These are phyloP conservation scores for Napeogenes sylphis DNA, from an alignment of 2,888 invertebrate species.

Conservation along the genomic window DNA sequence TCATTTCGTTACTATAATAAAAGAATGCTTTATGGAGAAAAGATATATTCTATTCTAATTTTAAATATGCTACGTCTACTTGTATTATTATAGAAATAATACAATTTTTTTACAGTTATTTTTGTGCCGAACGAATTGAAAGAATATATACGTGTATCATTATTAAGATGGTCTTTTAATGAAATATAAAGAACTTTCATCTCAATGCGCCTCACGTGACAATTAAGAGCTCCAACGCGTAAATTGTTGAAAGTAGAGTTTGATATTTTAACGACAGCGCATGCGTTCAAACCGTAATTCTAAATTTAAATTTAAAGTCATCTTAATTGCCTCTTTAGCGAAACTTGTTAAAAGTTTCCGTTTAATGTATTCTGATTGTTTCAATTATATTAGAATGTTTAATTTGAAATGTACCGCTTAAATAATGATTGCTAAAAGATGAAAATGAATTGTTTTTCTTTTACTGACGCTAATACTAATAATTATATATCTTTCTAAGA, in stretches of 20 bases:
- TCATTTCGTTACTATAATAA: conserved; percentile 1
- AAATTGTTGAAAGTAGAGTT: conserved; percentile 21
- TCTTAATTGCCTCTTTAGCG: conserved; percentile 21
- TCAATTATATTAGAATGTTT: background rate
- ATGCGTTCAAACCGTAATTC: conserved; percentile 19
- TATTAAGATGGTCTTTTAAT: background rate
- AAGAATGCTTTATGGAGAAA: background rate
- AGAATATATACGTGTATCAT: background rate
- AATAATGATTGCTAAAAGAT: too few relatives aligned
- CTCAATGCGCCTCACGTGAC: conserved; percentile 16
- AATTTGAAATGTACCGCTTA: too few relatives aligned
- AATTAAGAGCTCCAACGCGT: conserved; percentile 20
- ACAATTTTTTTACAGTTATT: background rate
- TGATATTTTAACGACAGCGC: conserved; percentile 20
- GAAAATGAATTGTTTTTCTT: too few relatives aligned
- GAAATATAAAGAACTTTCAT: background rate
- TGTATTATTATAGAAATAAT: too few relatives aligned
- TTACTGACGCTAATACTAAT: too few relatives aligned
- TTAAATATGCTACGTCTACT: too few relatives aligned
- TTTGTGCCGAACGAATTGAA: background rate
- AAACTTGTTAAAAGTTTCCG: conserved; percentile 2
- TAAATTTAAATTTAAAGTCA: conserved; percentile 21
- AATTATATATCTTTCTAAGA: too few relatives aligned
- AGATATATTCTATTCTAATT: background rate
- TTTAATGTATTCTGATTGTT: conserved; percentile 4